Percentiles rank a stretch among this genome's conserved stretches.
These are phyloP conservation scores for Pocillopora meandrina DNA, from an alignment of 92 coral and sea anemone species.

Conservation along the genomic window DNA sequence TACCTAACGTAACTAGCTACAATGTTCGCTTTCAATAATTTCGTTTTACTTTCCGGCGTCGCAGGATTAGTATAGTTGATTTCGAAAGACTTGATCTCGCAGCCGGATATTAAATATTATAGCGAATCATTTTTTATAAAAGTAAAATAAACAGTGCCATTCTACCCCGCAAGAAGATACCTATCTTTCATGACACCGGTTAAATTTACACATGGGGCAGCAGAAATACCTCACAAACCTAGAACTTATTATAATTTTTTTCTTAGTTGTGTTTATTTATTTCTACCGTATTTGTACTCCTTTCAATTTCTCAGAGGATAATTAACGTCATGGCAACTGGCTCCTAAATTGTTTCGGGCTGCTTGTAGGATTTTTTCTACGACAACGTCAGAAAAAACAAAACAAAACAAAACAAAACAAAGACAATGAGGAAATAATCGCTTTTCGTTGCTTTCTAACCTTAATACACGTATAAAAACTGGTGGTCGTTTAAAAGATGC, in stretches of 20 bases:
- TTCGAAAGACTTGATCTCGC: not conserved
- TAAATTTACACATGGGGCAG: not conserved
- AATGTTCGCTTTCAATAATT: not conserved
- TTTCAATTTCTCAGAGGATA: too few relatives aligned
- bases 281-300: too few relatives aligned
- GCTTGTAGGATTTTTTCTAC: not conserved
- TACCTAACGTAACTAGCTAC: not conserved
- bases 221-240: not conserved
- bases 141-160: not conserved
- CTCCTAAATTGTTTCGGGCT: not conserved
- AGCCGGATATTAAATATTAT: conserved; percentile 39
- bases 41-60: not conserved
- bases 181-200: not conserved
- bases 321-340: too few relatives aligned
- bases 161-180: not conserved
- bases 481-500: not conserved
- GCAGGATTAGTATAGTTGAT: conserved; percentile 5
- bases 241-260: not conserved
- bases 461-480: not conserved
- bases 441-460: not conserved
- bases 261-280: too few relatives aligned
- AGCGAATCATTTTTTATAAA: not conserved
- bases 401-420: too few relatives aligned
- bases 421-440: conserved; percentile 1
- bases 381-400: not conserved